Percentiles rank a stretch among this genome's conserved stretches.
Conservation (phyloP, 2,888 invertebrate species). For the Sialis fuliginosa region DNA sequence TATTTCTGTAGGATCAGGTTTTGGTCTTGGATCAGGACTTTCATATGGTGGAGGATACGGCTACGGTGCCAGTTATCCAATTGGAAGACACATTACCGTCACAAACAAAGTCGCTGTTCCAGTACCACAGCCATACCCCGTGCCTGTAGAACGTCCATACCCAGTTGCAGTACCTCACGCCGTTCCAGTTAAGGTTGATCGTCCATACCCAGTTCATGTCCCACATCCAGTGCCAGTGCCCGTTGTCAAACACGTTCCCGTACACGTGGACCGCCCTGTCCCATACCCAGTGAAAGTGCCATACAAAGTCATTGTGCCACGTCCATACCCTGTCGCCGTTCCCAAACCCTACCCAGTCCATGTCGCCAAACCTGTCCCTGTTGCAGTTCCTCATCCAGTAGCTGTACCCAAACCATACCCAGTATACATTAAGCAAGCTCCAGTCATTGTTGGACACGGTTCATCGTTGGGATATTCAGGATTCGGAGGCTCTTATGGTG, state of each 20-base stretch:
- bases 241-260: conserved; percentile 30
- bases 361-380: conserved; percentile 29
- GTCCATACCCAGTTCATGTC: conserved; percentile 24
- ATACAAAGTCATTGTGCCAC: conserved; percentile 11
- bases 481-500: conserved; percentile 13
- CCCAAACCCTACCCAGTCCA: conserved; percentile 26
- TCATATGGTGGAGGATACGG: background rate
- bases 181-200: conserved; percentile 22
- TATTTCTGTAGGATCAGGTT: background rate
- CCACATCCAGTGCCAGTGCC: conserved; percentile 30
- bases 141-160: conserved; percentile 27
- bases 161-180: conserved; percentile 17
- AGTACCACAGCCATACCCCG: conserved; percentile 31
- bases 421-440: conserved; percentile 29
- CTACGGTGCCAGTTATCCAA: conserved; percentile 7
- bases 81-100: conserved; percentile 7
- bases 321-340: conserved; percentile 25
- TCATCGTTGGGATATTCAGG: conserved; percentile 21
- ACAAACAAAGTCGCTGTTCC: conserved; percentile 22
- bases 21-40: conserved; percentile 6
- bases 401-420: conserved; percentile 20
- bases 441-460: conserved; percentile 12
- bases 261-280: conserved; percentile 25
- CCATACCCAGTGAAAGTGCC: conserved; percentile 15
- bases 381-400: conserved; percentile 22